Base-by-base conservation (phyloP, 2,113 vertebrate species). In the Hepsetus odoe region DNA sequence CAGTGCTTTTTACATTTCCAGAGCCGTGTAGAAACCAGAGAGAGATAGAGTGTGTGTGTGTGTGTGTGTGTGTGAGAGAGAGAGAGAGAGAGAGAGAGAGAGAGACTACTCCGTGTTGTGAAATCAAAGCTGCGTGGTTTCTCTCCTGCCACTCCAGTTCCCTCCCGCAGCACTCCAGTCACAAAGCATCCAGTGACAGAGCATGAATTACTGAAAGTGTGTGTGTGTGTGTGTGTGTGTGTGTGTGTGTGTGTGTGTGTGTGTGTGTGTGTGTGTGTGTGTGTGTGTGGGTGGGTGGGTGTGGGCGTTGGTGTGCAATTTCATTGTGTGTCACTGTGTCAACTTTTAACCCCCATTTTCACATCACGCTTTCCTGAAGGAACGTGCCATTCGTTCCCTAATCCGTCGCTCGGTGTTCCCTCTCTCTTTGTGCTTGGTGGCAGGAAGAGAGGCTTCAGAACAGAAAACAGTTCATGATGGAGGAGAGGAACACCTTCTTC, bases 401-500 rank as follows among this genome's bases (percentile, higher is more conserved):
- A 83, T 80, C 73, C 73, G 56, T 59, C 62, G 77, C 70, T 68
- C 46, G 61, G n/a, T 76, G 75, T 69, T 77, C 74, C 51, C 2
- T 22, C 40, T 22, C 40, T 58, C 59, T 42, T 68, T 53, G 64
- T 62, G 30, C 51, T 4, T 35, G 16, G 46, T 77, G 76, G 59
- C 58, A 67, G 49, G 38, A 51, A 66, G 68, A 77, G 30, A 68
- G 80, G 40, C 69, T 77, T 77, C 74, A 35, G 51, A 32, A 46
- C 44, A 75, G n/a, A 76, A 75, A 62, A 70, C 24, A 5, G 59
- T n/a, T n/a, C 28, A 24, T 5, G 28, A 18, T n/a, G 20, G 0
- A 22, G n/a, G 14, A 79, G 69, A 76, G 72, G 74, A 79, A 82
- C 61, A 30, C 30, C 1, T 5, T 69, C 61, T 55, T 12, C 72